Evolutionary conservation across 92 coral and sea anemone species (phyloP), one percentile per base, ranked within the genome.

Genomic region (Micromussa lordhowensis): DNA sequence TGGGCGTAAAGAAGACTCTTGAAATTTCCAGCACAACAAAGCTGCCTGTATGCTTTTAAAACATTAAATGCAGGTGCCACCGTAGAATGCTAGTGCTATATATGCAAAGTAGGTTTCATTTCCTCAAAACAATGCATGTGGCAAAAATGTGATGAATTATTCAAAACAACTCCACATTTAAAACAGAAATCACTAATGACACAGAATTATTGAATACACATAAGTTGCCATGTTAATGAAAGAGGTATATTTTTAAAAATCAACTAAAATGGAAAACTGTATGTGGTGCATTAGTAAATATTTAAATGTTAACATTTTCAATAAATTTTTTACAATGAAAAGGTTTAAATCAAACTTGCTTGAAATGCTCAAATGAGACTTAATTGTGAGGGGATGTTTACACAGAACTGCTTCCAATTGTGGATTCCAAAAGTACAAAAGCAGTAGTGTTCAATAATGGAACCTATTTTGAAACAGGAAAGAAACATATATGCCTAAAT

Each of bases 71-170:
- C 80, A 84, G 88, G 88, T 84, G 71, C 32, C 38, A 34, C 53
- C 21, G 21, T n/a, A n/a, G n/a, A n/a, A n/a, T n/a, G n/a, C n/a
- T n/a, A 5, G 44, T 63, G 89, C 78, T 64, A 61, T 24, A 5
- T 44, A 77, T 86, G 89, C 76, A 77, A 77, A 78, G 30, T 84
- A 86, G 69, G 77, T 26, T 30, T 21, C 48, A 22, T 29, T 21
- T 77, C 72, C 63, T 38, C 77, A 30, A 73, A 57, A 63, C 84
- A 85, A 5, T 57, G 31, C 88, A 44, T 77, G 89, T 86, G 89
- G 89, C 77, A 75, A 64, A 44, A 61, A 77, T 16, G 3, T 51
- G 51, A 86, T 86, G n/a, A 86, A 86, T 86, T 44, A 77, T 77
- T 86, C 68, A 86, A 4, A 29, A 26, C 3, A 38, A 86, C 34